Evolutionary conservation across 1,140 invertebrate species (phyloP).

Genomic region (Asbolus verrucosus): DNA sequence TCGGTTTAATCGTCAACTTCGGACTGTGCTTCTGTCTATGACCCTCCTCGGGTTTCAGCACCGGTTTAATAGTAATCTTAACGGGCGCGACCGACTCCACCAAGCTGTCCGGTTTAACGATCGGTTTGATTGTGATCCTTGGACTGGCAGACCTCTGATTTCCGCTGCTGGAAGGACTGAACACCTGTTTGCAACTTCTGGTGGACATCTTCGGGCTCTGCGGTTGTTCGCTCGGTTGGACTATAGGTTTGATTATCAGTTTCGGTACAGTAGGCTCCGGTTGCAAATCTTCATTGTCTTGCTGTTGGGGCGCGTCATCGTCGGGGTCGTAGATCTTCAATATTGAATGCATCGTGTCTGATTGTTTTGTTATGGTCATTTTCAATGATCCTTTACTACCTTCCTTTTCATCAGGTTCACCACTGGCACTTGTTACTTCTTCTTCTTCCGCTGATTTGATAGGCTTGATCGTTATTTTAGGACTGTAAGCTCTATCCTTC

Average conservation of each 20-base stretch:
- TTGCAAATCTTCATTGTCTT: not conserved
- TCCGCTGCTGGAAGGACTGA: constrained; percentile 47
- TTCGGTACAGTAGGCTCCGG: constrained; percentile 59
- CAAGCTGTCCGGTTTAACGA: constrained; percentile 58
- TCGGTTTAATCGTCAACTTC: constrained; percentile 60
- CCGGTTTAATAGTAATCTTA: constrained; percentile 63
- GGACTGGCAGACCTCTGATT: constrained; percentile 57
- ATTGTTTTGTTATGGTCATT: constrained; percentile 63
- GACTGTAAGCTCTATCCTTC: constrained; percentile 57
- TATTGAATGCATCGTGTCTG: constrained; percentile 62
- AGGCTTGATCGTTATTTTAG: constrained; percentile 63
- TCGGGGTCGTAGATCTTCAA: constrained; percentile 61
- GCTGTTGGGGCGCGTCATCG: constrained; percentile 44
- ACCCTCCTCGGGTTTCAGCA: constrained; percentile 57
- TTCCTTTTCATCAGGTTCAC: constrained; percentile 47
- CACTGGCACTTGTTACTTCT: constrained; percentile 46
- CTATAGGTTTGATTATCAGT: constrained; percentile 61
- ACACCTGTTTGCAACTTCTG: constrained; percentile 49
- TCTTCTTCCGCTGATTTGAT: constrained; percentile 56
- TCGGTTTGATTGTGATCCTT: constrained; percentile 63
- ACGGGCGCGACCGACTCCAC: constrained; percentile 52
- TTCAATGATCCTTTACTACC: constrained; percentile 59
- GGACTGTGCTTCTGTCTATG: constrained; percentile 59
- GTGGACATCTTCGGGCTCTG: constrained; percentile 59
- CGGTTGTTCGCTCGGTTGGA: constrained; percentile 55